Percentiles rank a stretch among this genome's conserved stretches.
phyloP scores from a whole-genome alignment of 2,888 invertebrate genomes.

The Tortricodes alternella region DNA sequence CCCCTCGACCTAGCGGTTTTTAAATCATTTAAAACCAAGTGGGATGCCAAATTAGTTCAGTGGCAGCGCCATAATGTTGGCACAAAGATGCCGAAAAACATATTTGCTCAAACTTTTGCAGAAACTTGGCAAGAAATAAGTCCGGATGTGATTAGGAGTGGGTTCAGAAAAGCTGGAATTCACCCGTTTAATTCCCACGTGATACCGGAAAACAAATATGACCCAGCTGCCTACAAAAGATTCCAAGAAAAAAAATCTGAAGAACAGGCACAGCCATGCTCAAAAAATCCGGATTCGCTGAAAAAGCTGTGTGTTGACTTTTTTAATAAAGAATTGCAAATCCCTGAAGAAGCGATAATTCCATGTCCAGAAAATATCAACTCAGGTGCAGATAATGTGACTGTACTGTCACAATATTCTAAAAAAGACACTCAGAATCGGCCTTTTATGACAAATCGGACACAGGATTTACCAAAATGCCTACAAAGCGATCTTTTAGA shows the following conservation, averaged over 20 bases:
- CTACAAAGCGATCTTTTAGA: constrained; percentile 19
- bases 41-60: no score
- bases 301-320: constrained; percentile 18
- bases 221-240: constrained; percentile 18
- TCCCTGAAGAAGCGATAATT: not conserved
- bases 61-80: no score
- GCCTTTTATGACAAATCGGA: constrained; percentile 7
- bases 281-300: constrained; percentile 7
- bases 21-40: constrained; percentile 39
- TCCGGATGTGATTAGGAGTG: constrained; percentile 32
- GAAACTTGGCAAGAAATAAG: constrained; percentile 28
- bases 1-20: constrained; percentile 44
- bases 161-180: constrained; percentile 37
- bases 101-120: constrained; percentile 20
- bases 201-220: constrained; percentile 19
- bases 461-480: constrained; percentile 16
- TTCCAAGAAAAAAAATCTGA: constrained; percentile 11
- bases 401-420: not conserved
- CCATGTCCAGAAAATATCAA: not conserved
- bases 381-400: not conserved
- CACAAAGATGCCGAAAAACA: constrained; percentile 32
- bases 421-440: constrained; percentile 3
- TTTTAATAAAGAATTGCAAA: constrained; percentile 8
- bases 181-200: constrained; percentile 26
- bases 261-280: not conserved